Evolutionary conservation across 1,140 invertebrate genomes (phyloP).

Genomic region (Anthonomus grandis): DNA sequence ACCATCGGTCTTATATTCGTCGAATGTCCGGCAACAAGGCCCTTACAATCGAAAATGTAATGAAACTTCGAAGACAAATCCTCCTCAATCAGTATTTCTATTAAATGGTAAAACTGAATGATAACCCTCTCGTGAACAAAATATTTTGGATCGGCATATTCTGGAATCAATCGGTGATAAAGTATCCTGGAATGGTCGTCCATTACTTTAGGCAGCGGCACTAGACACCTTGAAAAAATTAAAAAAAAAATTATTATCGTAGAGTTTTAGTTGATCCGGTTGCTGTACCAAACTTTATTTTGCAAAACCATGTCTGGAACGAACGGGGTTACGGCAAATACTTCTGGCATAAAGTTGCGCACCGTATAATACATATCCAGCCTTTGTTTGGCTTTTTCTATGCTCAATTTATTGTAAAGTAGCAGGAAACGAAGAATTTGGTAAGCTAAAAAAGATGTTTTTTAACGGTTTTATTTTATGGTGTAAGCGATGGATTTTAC

Average conservation of each 20-base stretch:
- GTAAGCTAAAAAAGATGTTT: no score
- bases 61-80: background rate
- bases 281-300: constrained; percentile 39
- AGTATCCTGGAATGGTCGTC: background rate
- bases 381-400: constrained; percentile 62
- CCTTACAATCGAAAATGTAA: constrained; percentile 9
- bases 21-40: background rate
- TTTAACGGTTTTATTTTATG: no score
- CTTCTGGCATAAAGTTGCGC: constrained; percentile 56
- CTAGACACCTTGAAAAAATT: background rate
- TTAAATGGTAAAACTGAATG: constrained; percentile 16
- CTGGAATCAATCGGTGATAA: background rate
- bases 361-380: constrained; percentile 62
- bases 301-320: constrained; percentile 38
- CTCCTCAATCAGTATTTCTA: background rate
- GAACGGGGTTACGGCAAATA: constrained; percentile 49
- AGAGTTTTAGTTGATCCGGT: no score
- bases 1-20: constrained; percentile 35
- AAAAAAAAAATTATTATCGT: no score
- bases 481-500: constrained; percentile 1
- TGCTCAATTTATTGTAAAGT: constrained; percentile 55
- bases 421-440: background rate
- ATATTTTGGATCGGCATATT: constrained; percentile 45
- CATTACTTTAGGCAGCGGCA: background rate
- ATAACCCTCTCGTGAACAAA: background rate